Percentiles rank a stretch among this genome's conserved stretches.
These are phyloP conservation scores for Plectropomus leopardus DNA, from an alignment of 2,113 vertebrate species.

Conservation along the genomic window DNA sequence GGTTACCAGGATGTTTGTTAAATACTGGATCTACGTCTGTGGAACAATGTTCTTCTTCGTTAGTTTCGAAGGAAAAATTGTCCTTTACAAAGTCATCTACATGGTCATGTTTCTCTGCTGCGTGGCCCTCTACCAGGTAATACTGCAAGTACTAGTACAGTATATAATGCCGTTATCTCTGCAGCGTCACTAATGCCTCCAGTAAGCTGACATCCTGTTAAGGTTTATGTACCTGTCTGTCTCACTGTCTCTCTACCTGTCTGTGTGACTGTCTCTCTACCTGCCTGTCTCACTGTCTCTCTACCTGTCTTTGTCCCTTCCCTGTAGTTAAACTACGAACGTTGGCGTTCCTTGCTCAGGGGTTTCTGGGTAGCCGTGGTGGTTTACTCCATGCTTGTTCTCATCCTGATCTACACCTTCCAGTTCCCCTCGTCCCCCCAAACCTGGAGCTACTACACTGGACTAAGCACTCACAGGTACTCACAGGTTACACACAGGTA, in stretches of 20 bases:
- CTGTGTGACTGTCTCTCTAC: background rate
- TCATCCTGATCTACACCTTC: conserved; percentile 96
- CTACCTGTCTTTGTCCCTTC: background rate
- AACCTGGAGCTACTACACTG: conserved; percentile 94
- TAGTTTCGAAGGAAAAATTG: conserved; percentile 96
- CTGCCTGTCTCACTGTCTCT: background rate
- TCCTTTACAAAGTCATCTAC: conserved; percentile 99
- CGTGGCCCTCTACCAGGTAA: conserved; percentile 95
- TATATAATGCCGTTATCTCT: too few species aligned
- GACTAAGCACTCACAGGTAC: conserved; percentile 83
- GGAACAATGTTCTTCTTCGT: conserved; percentile 99
- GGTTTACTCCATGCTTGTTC: conserved; percentile 96
- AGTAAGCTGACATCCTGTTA: too few species aligned
- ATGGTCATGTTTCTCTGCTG: conserved; percentile 98
- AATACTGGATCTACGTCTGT: conserved; percentile 98
- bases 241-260: background rate
- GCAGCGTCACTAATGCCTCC: too few species aligned
- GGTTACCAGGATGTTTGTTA: conserved; percentile 94
- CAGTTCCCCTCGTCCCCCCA: conserved; percentile 93
- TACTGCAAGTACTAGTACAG: background rate
- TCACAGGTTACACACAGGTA: background rate
- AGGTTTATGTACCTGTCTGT: background rate
- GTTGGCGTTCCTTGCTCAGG: conserved; percentile 93
- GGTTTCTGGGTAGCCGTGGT: conserved; percentile 98
- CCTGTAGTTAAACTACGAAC: conserved; percentile 92